phyloP scores from a whole-genome alignment of 2,888 invertebrate species.

The Aleiodes leptofemur region DNA sequence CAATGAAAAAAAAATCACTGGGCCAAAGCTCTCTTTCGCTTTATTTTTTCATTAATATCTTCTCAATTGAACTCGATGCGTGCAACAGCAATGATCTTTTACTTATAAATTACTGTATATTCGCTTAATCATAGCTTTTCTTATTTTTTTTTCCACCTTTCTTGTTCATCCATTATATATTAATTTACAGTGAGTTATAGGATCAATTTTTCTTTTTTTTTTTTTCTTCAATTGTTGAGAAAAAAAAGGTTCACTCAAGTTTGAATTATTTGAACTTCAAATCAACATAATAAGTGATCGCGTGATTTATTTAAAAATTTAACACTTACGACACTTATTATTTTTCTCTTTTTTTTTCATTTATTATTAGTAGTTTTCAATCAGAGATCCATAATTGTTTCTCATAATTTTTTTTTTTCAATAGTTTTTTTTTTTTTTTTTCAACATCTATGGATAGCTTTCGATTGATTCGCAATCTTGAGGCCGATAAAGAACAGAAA shows the following conservation, averaged over 20 bases:
- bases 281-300: slow-evolving; percentile 52
- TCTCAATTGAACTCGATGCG: slow-evolving; percentile 61
- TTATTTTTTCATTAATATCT: slow-evolving; percentile 49
- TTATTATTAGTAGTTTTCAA: neutral
- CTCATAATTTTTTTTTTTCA: slow-evolving; percentile 38
- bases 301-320: slow-evolving; percentile 31
- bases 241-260: slow-evolving; percentile 40
- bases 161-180: slow-evolving; percentile 53
- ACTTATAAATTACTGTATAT: slow-evolving; percentile 55
- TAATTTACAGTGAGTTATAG: slow-evolving; percentile 57
- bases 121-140: slow-evolving; percentile 57
- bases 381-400: slow-evolving; percentile 16
- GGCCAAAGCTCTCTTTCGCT: slow-evolving; percentile 70
- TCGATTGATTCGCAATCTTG: slow-evolving; percentile 65
- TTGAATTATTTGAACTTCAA: slow-evolving; percentile 50
- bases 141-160: slow-evolving; percentile 38
- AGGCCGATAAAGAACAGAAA: slow-evolving; percentile 73
- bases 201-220: slow-evolving; percentile 43
- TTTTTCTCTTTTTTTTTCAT: slow-evolving; percentile 12
- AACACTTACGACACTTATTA: slow-evolving; percentile 38
- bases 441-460: slow-evolving; percentile 68
- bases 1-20: slow-evolving; percentile 41
- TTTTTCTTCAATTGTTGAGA: slow-evolving; percentile 28
- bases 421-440: slow-evolving; percentile 44
- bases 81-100: slow-evolving; percentile 63